Evolutionary conservation across 2,797 vertebrate species (phyloP).

Genomic region (Tachyglossus aculeatus): DNA sequence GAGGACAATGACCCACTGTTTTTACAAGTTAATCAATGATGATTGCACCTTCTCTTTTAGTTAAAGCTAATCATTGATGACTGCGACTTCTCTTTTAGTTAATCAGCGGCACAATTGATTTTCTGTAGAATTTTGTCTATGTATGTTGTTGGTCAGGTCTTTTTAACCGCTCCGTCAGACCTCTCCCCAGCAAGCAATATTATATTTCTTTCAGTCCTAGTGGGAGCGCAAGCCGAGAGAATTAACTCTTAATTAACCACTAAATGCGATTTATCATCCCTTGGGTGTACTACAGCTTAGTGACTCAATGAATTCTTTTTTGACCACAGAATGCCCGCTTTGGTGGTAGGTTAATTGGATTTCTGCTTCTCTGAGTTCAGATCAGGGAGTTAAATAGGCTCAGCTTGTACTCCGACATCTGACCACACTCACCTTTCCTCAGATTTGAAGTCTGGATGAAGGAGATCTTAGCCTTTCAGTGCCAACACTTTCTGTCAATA

Average conservation of each 20-base stretch:
- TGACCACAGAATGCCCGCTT: background rate
- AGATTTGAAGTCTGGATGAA: background rate
- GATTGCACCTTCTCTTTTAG: background rate
- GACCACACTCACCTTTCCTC: background rate
- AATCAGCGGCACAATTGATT: background rate
- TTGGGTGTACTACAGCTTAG: constrained; percentile 6
- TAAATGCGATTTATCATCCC: background rate
- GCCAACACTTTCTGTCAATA: background rate
- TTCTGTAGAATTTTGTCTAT: background rate
- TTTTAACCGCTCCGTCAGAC: constrained; percentile 10
- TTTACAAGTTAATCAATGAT: background rate
- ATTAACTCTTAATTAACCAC: constrained; percentile 2
- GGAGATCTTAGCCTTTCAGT: background rate
- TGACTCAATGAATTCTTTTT: background rate
- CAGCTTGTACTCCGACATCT: background rate
- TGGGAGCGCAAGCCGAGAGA: constrained; percentile 8
- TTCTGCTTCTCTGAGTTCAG: constrained; percentile 37
- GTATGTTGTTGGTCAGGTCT: background rate
- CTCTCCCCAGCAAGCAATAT: constrained; percentile 11
- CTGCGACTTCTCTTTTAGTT: background rate
- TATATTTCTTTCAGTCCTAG: background rate
- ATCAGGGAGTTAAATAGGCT: background rate
- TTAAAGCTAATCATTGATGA: background rate
- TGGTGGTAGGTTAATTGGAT: constrained; percentile 4
- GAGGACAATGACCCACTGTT: no score